Conservation (phyloP, 2,113 vertebrate genomes). For the Paramormyrops kingsleyae region DNA sequence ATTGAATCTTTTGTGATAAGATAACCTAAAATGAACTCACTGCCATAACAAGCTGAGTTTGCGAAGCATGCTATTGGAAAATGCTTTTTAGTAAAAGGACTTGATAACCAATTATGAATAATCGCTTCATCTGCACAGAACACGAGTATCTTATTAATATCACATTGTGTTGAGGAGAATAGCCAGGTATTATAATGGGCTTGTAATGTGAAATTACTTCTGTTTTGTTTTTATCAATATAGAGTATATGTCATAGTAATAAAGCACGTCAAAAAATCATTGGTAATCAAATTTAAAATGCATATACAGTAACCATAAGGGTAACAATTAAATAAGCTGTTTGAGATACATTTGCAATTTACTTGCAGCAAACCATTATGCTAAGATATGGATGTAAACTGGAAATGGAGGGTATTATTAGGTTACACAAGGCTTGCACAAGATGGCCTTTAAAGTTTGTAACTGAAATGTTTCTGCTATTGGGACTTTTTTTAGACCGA, state of each 20-base stretch:
- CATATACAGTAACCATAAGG: not conserved
- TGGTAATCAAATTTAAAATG: not conserved
- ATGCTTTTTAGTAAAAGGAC: not conserved
- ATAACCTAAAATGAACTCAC: not conserved
- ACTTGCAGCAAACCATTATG: not conserved
- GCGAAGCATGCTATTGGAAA: conserved; percentile 3
- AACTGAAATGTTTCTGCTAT: not conserved
- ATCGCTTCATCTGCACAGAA: not conserved
- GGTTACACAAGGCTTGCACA: not conserved
- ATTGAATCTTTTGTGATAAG: conserved; percentile 7
- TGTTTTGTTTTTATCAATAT: not conserved
- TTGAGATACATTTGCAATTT: not conserved
- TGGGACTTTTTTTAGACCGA: not conserved
- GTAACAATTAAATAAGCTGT: not conserved
- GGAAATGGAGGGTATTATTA: not conserved
- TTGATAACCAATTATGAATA: conserved; percentile 11
- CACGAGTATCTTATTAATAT: conserved; percentile 6
- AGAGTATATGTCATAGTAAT: not conserved
- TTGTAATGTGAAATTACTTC: conserved; percentile 1
- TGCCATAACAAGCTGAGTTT: not conserved
- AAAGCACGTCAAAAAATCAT: not conserved
- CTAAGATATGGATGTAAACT: not conserved
- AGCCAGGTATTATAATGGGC: not conserved
- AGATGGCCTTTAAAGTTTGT: not conserved
- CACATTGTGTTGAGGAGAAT: not conserved